Evolutionary conservation across 2,113 vertebrate genomes (phyloP).

Genomic region (Nipponia nippon): DNA sequence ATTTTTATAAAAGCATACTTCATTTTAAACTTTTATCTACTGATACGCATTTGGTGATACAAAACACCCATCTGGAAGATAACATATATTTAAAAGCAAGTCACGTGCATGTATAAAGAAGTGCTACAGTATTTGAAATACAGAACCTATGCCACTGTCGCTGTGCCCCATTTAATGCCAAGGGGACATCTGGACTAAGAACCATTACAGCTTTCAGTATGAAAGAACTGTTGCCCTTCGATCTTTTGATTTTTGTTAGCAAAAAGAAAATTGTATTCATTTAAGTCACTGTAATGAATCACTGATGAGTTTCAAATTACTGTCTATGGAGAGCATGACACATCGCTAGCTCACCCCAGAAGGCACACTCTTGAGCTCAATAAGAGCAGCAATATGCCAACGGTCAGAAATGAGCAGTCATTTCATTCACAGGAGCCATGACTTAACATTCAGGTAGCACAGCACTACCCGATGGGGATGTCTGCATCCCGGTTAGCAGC

Average conservation of each 20-base stretch:
- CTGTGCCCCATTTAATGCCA: background rate
- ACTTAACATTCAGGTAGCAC: background rate
- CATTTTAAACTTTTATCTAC: background rate
- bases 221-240: background rate
- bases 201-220: background rate
- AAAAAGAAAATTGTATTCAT: background rate
- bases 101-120: background rate
- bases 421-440: background rate
- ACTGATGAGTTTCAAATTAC: background rate
- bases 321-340: background rate
- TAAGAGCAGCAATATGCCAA: background rate
- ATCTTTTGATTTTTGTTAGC: background rate
- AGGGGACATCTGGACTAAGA: background rate
- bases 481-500: background rate
- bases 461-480: background rate
- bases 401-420: background rate
- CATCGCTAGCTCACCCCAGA: background rate
- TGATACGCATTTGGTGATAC: background rate
- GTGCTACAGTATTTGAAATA: background rate
- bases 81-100: background rate
- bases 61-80: background rate
- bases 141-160: background rate
- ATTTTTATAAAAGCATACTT: background rate
- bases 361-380: background rate
- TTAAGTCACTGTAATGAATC: background rate